Conservation (phyloP, 2,888 invertebrate species). For the Ptychoptera albimana region DNA sequence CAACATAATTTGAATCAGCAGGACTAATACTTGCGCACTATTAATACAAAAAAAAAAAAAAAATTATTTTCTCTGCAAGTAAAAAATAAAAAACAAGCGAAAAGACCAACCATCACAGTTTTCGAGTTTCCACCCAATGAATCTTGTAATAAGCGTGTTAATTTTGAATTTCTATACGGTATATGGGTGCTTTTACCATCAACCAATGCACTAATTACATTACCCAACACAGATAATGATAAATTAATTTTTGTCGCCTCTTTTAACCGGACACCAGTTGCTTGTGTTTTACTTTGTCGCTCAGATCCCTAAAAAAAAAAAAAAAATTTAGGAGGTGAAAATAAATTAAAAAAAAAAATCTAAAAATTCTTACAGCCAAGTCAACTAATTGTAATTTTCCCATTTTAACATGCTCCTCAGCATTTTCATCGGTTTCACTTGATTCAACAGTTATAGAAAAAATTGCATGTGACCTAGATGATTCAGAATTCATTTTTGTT, state of each 20-base stretch:
- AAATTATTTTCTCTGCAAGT: neutral
- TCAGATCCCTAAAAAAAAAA: conserved; percentile 67
- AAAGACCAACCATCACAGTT: conserved; percentile 62
- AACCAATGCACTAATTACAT: conserved; percentile 95
- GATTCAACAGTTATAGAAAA: conserved; percentile 97
- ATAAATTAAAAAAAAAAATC: conserved; percentile 1
- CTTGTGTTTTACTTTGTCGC: conserved; percentile 91
- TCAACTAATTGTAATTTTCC: conserved; percentile 97
- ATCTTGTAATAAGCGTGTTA: conserved; percentile 88
- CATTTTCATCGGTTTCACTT: conserved; percentile 66
- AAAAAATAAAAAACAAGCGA: neutral
- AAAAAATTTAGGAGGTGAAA: conserved; percentile 2
- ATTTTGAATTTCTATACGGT: conserved; percentile 94
- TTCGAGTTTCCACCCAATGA: conserved; percentile 94
- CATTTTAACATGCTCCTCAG: conserved; percentile 77
- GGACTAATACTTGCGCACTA: conserved; percentile 96
- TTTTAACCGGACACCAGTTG: conserved; percentile 78
- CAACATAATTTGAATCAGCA: conserved; percentile 90
- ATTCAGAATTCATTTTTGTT: conserved; percentile 95
- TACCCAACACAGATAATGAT: conserved; percentile 90
- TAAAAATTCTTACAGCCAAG: conserved; percentile 56
- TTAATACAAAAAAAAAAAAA: conserved; percentile 5
- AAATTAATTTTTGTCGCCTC: conserved; percentile 98
- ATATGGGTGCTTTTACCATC: conserved; percentile 96
- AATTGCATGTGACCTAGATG: conserved; percentile 94